phyloP scores from a whole-genome alignment of 2,888 invertebrate genomes.

The Notocelia uddmanniana region DNA sequence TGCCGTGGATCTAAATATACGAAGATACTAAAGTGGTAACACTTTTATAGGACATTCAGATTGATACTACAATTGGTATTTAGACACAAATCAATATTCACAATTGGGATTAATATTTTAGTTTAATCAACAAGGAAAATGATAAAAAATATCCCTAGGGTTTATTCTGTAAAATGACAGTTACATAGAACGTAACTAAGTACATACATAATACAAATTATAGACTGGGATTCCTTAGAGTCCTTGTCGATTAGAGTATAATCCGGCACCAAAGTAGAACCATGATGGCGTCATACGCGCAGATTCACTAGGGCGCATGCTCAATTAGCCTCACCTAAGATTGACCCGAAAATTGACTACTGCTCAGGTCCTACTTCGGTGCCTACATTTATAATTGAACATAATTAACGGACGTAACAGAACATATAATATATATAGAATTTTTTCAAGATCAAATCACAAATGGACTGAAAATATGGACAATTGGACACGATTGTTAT shows the following conservation, averaged over 20 bases:
- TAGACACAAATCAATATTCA: constrained; percentile 47
- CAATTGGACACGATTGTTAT: constrained; percentile 33
- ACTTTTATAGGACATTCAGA: constrained; percentile 49
- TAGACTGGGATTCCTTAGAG: no score
- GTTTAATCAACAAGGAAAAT: constrained; percentile 18
- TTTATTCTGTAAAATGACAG: not conserved
- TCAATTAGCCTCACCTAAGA: not conserved
- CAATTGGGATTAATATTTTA: constrained; percentile 48
- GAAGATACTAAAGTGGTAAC: constrained; percentile 53
- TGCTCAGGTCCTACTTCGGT: not conserved
- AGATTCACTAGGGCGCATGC: not conserved
- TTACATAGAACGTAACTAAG: not conserved
- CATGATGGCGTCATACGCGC: not conserved
- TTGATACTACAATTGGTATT: constrained; percentile 39
- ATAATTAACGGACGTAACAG: constrained; percentile 38
- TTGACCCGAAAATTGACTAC: not conserved
- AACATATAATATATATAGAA: constrained; percentile 37
- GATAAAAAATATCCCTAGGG: not conserved
- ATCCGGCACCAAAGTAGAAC: not conserved
- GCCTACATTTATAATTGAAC: constrained; percentile 6
- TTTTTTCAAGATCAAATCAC: constrained; percentile 31
- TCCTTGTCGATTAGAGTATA: constrained; percentile 6
- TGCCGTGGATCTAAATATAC: constrained; percentile 46
- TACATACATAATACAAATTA: no score
- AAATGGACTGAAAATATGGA: constrained; percentile 41